phyloP scores from a whole-genome alignment of 2,797 vertebrate genomes.

The Bryconaethiops microstoma region DNA sequence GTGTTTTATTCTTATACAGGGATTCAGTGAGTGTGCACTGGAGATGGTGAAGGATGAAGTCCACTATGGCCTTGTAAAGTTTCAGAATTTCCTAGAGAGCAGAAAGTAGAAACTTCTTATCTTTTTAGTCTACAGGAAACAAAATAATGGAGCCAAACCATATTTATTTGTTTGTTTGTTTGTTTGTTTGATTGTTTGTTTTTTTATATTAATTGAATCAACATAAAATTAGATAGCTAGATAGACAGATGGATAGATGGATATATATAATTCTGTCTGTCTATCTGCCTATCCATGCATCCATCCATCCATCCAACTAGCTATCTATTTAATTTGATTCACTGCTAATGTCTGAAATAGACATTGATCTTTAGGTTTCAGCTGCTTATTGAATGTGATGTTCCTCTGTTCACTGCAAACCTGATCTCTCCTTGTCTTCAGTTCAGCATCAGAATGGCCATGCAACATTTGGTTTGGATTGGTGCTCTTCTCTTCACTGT shows the following conservation, averaged over 20 bases:
- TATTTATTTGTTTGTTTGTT: too few species aligned
- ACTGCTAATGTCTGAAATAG: neutral
- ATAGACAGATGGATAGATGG: too few species aligned
- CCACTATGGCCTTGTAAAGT: neutral
- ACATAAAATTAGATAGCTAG: too few species aligned
- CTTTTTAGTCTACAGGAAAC: too few species aligned
- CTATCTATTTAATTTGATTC: neutral
- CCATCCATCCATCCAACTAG: neutral
- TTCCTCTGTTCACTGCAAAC: neutral
- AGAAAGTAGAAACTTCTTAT: neutral
- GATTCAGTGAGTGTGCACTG: conserved; percentile 22
- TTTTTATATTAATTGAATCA: too few species aligned
- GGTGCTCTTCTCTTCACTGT: conserved; percentile 35
- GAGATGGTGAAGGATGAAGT: conserved; percentile 30
- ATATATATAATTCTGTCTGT: too few species aligned
- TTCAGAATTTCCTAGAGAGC: neutral
- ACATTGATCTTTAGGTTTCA: neutral
- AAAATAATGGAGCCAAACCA: too few species aligned
- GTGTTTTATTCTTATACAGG: too few species aligned
- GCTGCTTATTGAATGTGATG: neutral
- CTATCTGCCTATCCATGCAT: neutral
- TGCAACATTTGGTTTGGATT: conserved; percentile 16
- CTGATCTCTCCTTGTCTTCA: neutral
- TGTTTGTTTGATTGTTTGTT: too few species aligned
- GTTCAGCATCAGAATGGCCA: conserved; percentile 11